Conservation (phyloP, 2,888 invertebrate species). For the Scaptomyza reducta region DNA sequence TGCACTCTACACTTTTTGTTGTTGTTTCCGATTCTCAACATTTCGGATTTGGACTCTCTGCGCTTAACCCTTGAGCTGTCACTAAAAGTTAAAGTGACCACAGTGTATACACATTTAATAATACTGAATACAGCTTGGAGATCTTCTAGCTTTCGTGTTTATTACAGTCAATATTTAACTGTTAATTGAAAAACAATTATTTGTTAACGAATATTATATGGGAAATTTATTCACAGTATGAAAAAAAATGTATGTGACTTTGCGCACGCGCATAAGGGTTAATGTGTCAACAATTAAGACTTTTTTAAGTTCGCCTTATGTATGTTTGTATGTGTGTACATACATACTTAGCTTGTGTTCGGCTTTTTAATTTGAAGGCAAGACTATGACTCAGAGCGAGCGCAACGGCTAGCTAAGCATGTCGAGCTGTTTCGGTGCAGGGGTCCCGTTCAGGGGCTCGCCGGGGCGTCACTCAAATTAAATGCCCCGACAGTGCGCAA, state of each 20-base stretch:
- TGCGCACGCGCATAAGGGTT: neutral
- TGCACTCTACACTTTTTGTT: neutral
- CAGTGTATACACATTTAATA: too few species aligned
- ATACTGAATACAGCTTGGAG: too few species aligned
- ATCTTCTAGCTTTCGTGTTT: too few species aligned
- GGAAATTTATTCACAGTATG: too few species aligned
- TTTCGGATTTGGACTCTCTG: neutral
- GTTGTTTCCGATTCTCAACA: neutral
- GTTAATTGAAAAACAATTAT: neutral
- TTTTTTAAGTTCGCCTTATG: neutral
- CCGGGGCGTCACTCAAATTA: constrained; percentile 14
- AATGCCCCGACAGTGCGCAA: constrained; percentile 50
- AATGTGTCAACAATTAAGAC: neutral
- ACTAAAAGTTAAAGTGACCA: too few species aligned
- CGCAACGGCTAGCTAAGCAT: neutral
- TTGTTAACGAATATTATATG: too few species aligned
- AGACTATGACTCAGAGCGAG: neutral
- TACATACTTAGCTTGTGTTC: neutral
- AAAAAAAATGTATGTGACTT: neutral
- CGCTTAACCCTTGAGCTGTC: neutral
- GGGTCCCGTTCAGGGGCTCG: constrained; percentile 2
- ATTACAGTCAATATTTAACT: neutral
- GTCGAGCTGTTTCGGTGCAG: neutral
- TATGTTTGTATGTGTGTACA: neutral
- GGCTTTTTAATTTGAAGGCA: neutral